Conservation (phyloP, 23 tunicate species). For the Styela plicata region DNA sequence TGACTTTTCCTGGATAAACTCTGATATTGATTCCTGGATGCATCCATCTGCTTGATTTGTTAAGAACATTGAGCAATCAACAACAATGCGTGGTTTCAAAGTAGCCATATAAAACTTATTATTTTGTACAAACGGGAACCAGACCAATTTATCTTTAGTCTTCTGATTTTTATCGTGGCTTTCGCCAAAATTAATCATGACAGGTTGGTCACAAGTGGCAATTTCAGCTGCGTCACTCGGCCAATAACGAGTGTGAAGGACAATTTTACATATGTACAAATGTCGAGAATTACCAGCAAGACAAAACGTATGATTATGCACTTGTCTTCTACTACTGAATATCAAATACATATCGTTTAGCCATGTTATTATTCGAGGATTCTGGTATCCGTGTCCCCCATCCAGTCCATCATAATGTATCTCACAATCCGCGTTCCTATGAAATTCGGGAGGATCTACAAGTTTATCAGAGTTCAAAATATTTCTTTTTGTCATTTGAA, state of each 20-base stretch:
- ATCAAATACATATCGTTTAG: neutral
- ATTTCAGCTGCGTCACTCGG: neutral
- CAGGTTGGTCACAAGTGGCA: neutral
- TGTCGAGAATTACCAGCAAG: neutral
- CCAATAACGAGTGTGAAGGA: neutral
- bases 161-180: neutral
- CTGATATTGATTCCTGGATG: neutral
- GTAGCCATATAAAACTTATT: neutral
- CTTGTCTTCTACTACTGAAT: neutral
- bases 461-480: neutral
- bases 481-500: neutral
- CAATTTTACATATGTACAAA: neutral
- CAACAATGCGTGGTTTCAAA: neutral
- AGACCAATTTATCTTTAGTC: neutral
- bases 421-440: constrained; percentile 1
- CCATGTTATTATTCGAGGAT: neutral
- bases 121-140: constrained; percentile 1
- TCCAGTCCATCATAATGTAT: neutral
- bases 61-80: neutral
- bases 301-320: neutral
- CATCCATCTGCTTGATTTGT: neutral
- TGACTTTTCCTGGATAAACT: neutral
- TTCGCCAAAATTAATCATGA: neutral
- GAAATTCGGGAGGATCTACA: constrained; percentile 5
- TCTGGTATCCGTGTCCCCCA: constrained; percentile 2